Evolutionary conservation across 2,888 invertebrate species (phyloP).

Genomic region (Melanargia galathea): DNA sequence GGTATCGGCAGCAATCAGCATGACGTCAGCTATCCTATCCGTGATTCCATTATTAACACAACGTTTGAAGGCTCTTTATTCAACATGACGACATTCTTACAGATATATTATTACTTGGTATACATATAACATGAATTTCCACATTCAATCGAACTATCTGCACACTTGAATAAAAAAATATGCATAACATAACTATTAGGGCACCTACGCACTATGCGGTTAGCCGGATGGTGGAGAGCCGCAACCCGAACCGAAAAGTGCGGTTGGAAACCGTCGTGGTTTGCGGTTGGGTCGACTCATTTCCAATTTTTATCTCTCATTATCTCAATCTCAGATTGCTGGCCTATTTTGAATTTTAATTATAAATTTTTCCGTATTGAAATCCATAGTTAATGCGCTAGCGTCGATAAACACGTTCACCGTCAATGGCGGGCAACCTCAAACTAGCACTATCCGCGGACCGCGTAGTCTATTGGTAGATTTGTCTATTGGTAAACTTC

Average conservation of each 20-base stretch:
- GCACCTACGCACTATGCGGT: conserved; percentile 10
- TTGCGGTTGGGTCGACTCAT: neutral
- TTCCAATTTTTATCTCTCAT: too few relatives aligned
- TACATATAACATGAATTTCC: neutral
- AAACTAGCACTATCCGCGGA: too few relatives aligned
- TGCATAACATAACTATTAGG: too few relatives aligned
- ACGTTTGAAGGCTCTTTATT: conserved; percentile 2
- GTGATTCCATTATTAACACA: conserved; percentile 38
- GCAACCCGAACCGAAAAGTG: conserved; percentile 1
- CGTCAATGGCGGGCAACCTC: neutral
- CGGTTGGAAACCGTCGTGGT: conserved; percentile 4
- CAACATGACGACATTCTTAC: neutral
- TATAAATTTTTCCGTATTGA: neutral
- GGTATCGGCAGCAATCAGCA: conserved; percentile 27
- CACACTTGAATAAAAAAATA: too few relatives aligned
- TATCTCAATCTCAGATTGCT: neutral
- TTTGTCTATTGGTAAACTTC: too few relatives aligned
- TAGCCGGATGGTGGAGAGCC: neutral
- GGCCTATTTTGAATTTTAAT: neutral
- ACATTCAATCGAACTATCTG: neutral
- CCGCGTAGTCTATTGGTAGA: too few relatives aligned
- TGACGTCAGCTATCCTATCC: conserved; percentile 54
- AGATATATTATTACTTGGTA: too few relatives aligned
- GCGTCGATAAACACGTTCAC: neutral
- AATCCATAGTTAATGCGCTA: conserved; percentile 4